Evolutionary conservation across 1,140 invertebrate genomes (phyloP).

Genomic region (Riptortus pedestris): DNA sequence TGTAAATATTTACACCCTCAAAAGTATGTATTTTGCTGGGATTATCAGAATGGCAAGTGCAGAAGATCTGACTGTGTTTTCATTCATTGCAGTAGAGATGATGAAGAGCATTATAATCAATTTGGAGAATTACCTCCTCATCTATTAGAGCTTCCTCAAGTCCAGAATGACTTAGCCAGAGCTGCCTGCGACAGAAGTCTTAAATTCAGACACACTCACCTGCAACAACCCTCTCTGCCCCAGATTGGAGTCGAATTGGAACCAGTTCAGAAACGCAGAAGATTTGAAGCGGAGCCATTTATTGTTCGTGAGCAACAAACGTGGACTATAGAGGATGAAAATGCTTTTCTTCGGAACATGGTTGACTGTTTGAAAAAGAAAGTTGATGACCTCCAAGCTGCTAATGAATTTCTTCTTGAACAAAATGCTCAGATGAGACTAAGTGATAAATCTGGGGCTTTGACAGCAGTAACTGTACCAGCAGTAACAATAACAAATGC

Average conservation of each 20-base stretch:
- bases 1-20: constrained; percentile 63
- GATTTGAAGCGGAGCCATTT: constrained; percentile 1
- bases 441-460: constrained; percentile 46
- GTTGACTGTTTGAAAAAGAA: constrained; percentile 64
- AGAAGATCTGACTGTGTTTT: constrained; percentile 47
- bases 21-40: constrained; percentile 64
- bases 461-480: constrained; percentile 44
- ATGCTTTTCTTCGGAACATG: constrained; percentile 55
- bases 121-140: constrained; percentile 56
- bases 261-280: background rate
- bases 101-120: constrained; percentile 61
- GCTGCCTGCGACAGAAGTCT: background rate
- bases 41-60: constrained; percentile 62
- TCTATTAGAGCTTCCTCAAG: constrained; percentile 32
- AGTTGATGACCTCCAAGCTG: constrained; percentile 47
- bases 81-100: constrained; percentile 63
- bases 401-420: constrained; percentile 69
- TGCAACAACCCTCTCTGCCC: background rate
- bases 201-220: background rate
- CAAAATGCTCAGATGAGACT: constrained; percentile 68
- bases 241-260: background rate
- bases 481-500: constrained; percentile 48
- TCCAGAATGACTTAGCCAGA: background rate
- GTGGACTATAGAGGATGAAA: constrained; percentile 58
- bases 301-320: background rate